phyloP scores from a whole-genome alignment of 2,888 invertebrate species.

The Dynastes maya region DNA sequence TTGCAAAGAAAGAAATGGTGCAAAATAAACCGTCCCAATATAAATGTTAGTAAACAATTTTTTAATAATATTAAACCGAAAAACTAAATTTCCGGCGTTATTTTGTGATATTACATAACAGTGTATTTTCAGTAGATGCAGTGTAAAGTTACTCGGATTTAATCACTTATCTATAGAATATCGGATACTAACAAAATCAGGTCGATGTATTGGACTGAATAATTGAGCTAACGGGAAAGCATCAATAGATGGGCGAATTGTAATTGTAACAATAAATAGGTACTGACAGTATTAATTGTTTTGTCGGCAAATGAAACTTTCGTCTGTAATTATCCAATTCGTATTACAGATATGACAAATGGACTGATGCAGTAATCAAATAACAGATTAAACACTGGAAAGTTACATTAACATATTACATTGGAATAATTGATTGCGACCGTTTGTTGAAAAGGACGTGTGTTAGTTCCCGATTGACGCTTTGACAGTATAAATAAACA shows the following conservation, averaged over 20 bases:
- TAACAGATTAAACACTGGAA: constrained; percentile 31
- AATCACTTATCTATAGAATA: no score
- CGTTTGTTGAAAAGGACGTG: constrained; percentile 16
- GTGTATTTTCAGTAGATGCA: no score
- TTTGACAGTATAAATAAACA: constrained; percentile 1
- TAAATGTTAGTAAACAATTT: no score
- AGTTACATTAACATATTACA: constrained; percentile 31
- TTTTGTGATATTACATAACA: no score
- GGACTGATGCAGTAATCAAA: constrained; percentile 30
- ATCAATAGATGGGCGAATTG: background rate
- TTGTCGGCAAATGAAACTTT: constrained; percentile 30
- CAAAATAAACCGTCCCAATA: no score
- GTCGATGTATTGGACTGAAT: background rate
- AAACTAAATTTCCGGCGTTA: no score
- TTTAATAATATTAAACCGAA: no score
- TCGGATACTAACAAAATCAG: no score
- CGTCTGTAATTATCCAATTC: constrained; percentile 33
- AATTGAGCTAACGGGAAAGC: constrained; percentile 2
- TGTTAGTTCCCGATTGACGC: constrained; percentile 14
- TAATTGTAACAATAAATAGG: background rate
- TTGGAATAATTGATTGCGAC: constrained; percentile 29
- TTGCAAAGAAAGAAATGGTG: no score
- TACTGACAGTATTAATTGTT: constrained; percentile 26
- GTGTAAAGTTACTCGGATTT: no score
- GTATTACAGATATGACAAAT: constrained; percentile 32